These are phyloP conservation scores for Mamestra brassicae DNA, from an alignment of 2,888 invertebrate genomes.

Conservation along the genomic window DNA sequence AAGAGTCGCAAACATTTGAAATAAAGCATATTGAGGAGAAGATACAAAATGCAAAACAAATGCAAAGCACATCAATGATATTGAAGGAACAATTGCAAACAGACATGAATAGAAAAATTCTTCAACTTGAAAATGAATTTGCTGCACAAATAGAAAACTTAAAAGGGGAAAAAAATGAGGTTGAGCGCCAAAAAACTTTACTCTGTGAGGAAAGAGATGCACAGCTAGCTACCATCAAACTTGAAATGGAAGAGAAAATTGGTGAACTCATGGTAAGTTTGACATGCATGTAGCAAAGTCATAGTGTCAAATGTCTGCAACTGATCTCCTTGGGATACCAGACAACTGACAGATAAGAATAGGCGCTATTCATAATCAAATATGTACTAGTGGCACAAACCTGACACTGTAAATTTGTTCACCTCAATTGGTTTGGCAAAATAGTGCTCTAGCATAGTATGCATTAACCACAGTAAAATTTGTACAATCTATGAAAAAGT, in stretches of 20 bases:
- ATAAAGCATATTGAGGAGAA: constrained; percentile 85
- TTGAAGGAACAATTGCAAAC: constrained; percentile 85
- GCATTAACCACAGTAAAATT: too few species aligned
- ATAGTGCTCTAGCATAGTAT: too few species aligned
- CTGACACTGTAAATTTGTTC: background rate
- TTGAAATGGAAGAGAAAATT: constrained; percentile 83
- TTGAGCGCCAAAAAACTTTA: constrained; percentile 84
- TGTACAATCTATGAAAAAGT: too few species aligned
- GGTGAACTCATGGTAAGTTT: constrained; percentile 77
- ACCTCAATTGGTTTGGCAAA: background rate
- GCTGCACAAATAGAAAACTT: constrained; percentile 85
- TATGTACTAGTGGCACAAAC: background rate
- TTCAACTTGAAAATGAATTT: constrained; percentile 83
- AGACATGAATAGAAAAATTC: constrained; percentile 86
- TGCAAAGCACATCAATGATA: constrained; percentile 81
- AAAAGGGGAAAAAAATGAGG: constrained; percentile 87
- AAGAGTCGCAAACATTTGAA: constrained; percentile 84
- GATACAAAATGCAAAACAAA: constrained; percentile 83
- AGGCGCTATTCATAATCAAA: background rate
- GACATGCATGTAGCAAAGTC: too few species aligned
- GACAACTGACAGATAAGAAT: background rate
- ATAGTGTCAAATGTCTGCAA: background rate
- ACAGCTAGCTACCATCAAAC: constrained; percentile 77
- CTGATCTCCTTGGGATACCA: background rate
- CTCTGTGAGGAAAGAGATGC: constrained; percentile 86